Evolutionary conservation across 2,797 vertebrate genomes (phyloP), one percentile per base, ranked within the genome.

Genomic region (Danio tinwini): DNA sequence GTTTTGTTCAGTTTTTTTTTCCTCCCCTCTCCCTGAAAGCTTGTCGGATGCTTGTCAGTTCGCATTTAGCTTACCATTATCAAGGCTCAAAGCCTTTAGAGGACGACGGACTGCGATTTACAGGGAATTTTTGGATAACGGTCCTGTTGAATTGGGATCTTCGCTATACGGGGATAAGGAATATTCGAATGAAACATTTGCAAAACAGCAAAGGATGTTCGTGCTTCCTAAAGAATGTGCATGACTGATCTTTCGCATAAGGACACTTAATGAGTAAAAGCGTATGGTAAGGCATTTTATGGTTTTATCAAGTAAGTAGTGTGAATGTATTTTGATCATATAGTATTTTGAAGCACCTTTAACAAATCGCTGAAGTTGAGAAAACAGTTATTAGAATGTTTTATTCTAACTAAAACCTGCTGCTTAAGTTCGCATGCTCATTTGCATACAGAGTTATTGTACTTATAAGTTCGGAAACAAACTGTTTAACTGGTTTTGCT

Each of bases 1-100:
- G 69, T 84, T 85, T 85, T 83, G 78, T 71, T 74, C 74, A 81
- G 70, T 58, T 78, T 82, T 49, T 49, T 59, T 9, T 58, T 61
- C 63, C 56, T 44, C 52, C 72, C 53, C 73, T 71, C 79, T 83
- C 71, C 78, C 64, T 61, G 80, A 77, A 84, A 84, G 81, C 83
- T 68, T 65, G 78, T 80, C 80, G 11, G 59, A 79, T 74, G 81
- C 78, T 53, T 84, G 78, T 84, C 86, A 84, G 81, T 74, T 84
- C 78, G 55, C 68, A 80, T 84, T 81, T 80, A 80, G 70, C 69
- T 80, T 83, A 65, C 63, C 65, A 53, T 85, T 74, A 74, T 82
- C 72, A 80, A 80, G 61, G 53, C 70, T 47, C 78, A 78, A 74
- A 82, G 65, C 61, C 76, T 73, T 69, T 61, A 62, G 63, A 59